Evolutionary conservation across 2,888 invertebrate species (phyloP).

Genomic region (Epirrhoe tristata): DNA sequence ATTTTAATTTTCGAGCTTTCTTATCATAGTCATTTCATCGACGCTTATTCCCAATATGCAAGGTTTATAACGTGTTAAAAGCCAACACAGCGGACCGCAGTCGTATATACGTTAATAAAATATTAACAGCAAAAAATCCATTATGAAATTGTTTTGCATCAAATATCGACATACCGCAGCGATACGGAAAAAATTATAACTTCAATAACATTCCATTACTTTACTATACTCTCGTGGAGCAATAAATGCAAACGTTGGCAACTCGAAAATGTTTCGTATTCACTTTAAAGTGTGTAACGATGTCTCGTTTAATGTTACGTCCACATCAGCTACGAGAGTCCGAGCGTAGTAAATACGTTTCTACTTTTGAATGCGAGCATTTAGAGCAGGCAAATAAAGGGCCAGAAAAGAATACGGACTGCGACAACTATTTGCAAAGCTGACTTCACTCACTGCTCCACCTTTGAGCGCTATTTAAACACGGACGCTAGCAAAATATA

Average conservation of each 20-base stretch:
- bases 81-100: slow-evolving; percentile 49
- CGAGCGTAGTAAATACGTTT: slow-evolving; percentile 18
- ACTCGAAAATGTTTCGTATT: slow-evolving; percentile 38
- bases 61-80: slow-evolving; percentile 57
- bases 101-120: slow-evolving; percentile 47
- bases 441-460: slow-evolving; percentile 46
- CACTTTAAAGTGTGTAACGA: slow-evolving; percentile 26
- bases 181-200: slow-evolving; percentile 42
- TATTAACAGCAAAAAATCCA: slow-evolving; percentile 35
- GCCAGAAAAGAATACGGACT: slow-evolving; percentile 49
- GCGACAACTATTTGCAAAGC: slow-evolving; percentile 53
- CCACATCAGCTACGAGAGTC: slow-evolving; percentile 25
- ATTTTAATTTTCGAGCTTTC: slow-evolving; percentile 53
- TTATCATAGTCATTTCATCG: slow-evolving; percentile 67
- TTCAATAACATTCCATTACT: slow-evolving; percentile 50
- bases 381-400: slow-evolving; percentile 49
- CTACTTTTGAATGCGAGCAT: slow-evolving; percentile 50
- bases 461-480: slow-evolving; percentile 45
- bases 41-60: slow-evolving; percentile 60
- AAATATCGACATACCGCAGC: slow-evolving; percentile 31
- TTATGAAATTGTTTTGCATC: slow-evolving; percentile 46
- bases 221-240: slow-evolving; percentile 36
- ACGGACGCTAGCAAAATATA: slow-evolving; percentile 30
- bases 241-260: slow-evolving; percentile 44
- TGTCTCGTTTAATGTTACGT: slow-evolving; percentile 30